phyloP scores from a whole-genome alignment of 1,140 invertebrate genomes.

The Leptopilina boulardi region DNA sequence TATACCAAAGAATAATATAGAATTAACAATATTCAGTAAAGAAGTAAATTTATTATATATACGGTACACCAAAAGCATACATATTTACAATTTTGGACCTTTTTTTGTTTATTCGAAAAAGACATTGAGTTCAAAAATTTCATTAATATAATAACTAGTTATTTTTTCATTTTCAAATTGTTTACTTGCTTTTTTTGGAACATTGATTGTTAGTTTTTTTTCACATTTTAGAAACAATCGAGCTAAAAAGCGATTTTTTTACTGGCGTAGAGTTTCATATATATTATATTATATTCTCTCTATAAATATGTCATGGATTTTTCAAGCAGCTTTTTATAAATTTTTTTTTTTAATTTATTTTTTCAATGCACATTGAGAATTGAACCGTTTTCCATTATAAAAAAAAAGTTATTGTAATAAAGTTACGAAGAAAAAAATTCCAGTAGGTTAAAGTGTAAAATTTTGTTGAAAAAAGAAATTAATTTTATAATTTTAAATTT shows the following conservation, averaged over 20 bases:
- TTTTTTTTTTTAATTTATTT: not conserved
- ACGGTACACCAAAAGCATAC: not conserved
- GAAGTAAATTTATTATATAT: slow-evolving; percentile 15
- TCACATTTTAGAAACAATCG: slow-evolving; percentile 18
- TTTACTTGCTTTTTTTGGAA: slow-evolving; percentile 7
- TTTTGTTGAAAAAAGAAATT: no score
- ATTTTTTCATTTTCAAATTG: not conserved
- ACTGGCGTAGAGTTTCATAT: not conserved
- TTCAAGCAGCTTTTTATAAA: not conserved
- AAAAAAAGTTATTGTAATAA: not conserved
- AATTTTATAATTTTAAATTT: no score
- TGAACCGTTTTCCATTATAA: not conserved
- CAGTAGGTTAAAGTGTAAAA: no score
- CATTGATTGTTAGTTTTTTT: slow-evolving; percentile 30
- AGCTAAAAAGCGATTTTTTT: slow-evolving; percentile 16
- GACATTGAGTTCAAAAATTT: slow-evolving; percentile 9
- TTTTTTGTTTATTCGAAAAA: not conserved
- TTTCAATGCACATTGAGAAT: slow-evolving; percentile 14
- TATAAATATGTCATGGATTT: no score
- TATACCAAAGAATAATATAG: no score
- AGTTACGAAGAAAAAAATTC: no score
- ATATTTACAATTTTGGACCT: slow-evolving; percentile 14
- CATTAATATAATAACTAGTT: not conserved
- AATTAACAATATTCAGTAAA: not conserved
- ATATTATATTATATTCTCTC: no score